Evolutionary conservation across 2,113 vertebrate genomes (phyloP).

Genomic region (Micronycteris hirsuta): DNA sequence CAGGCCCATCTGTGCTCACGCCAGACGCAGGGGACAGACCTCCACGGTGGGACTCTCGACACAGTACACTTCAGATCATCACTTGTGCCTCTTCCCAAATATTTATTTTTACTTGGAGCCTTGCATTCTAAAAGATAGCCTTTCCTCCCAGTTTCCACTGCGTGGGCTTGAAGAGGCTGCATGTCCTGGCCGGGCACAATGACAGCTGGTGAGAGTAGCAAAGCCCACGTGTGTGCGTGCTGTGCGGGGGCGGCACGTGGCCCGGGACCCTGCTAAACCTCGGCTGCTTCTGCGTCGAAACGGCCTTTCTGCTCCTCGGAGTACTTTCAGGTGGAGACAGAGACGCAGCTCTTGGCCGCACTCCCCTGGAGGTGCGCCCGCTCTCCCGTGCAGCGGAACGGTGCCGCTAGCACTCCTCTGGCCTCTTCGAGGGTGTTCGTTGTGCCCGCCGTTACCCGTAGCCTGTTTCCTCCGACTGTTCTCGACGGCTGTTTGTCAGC

Average conservation of each 20-base stretch:
- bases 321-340: constrained; percentile 22
- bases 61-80: not conserved
- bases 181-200: not conserved
- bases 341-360: not conserved
- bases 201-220: not conserved
- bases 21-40: not conserved
- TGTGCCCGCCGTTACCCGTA: not conserved
- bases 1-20: not conserved
- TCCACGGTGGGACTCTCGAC: not conserved
- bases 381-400: not conserved
- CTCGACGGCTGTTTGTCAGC: not conserved
- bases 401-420: not conserved
- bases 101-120: not conserved
- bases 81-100: not conserved
- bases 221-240: not conserved
- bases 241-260: not conserved
- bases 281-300: constrained; percentile 12
- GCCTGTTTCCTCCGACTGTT: not conserved
- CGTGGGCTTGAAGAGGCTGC: not conserved
- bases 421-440: not conserved
- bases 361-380: not conserved
- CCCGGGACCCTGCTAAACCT: not conserved
- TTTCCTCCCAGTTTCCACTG: not conserved
- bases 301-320: not conserved
- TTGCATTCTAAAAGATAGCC: not conserved